Evolutionary conservation across 2,888 invertebrate genomes (phyloP), one percentile per base, ranked within the genome.

Genomic region (Hoplodrina ambigua): DNA sequence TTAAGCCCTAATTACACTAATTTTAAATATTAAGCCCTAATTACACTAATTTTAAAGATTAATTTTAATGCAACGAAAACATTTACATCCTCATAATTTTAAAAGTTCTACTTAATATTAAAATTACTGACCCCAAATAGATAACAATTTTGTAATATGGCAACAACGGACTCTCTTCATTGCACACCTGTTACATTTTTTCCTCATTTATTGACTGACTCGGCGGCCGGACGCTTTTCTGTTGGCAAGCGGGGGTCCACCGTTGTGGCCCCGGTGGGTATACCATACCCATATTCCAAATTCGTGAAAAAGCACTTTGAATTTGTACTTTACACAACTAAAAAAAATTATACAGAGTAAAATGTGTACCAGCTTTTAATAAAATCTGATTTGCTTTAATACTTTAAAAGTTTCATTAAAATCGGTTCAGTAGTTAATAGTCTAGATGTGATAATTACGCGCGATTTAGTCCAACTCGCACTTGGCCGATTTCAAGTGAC

Each of bases 51-150:
- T n/a, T 20, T n/a, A 5, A 10, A 53, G 4, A 19, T 17, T 20
- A 46, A 46, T 5, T 46, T 17, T 46, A 46, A 46, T 46, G 15
- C 46, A 1, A 20, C 13, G 20, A 33, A 44, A 37, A 41, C 8
- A 58, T 50, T 8, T 8, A n/a, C 7, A 55, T 66, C 76, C 64
- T 76, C 77, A 71, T 76, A 70, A 82, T 81, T 73, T 78, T 58
- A 68, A 78, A 71, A 75, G 52, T 17, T 17, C 30, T 72, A 59
- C 65, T 71, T 72, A 77, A 55, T 33, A 68, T 58, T 77, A 78
- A 62, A 49, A 77, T 80, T 84, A 83, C 83, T 83, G 82, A 83
- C 84, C 83, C 79, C 74, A 82, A 82, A 82, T 81, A 77, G 71
- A 67, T 84, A 83, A 83, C 84, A 75, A 66, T 71, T 80, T 68